These are phyloP conservation scores for Gallinago jamesoni DNA, from an alignment of 2,113 vertebrate genomes.

Conservation along the genomic window DNA sequence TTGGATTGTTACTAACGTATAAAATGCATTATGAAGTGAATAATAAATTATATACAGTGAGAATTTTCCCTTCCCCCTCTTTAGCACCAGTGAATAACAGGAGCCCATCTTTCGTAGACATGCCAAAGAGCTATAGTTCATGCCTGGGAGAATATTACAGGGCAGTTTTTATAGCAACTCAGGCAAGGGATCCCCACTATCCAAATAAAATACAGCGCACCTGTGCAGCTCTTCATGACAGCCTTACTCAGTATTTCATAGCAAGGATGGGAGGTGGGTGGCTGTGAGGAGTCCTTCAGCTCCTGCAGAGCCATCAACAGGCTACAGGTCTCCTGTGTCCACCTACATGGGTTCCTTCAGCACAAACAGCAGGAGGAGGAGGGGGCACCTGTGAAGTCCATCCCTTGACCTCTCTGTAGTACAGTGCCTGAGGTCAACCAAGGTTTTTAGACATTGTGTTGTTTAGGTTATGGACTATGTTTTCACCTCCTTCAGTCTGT, in stretches of 20 bases:
- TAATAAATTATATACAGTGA: not conserved
- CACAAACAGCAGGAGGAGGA: not conserved
- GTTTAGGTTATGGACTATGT: accelerated
- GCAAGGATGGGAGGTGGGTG: accelerated
- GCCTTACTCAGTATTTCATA: not conserved
- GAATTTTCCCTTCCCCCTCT: not conserved
- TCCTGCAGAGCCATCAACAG: not conserved
- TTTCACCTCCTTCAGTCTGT: not conserved
- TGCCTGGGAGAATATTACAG: not conserved
- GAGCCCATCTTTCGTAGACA: not conserved
- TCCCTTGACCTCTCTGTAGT: not conserved
- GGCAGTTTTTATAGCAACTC: not conserved
- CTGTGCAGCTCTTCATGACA: not conserved
- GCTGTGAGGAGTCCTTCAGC: not conserved
- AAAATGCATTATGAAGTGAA: not conserved
- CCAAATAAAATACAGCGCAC: not conserved
- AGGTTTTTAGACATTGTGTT: not conserved
- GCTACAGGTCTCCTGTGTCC: not conserved
- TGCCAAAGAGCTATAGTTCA: not conserved
- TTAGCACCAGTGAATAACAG: not conserved
- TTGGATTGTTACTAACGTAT: not conserved
- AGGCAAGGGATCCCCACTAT: not conserved
- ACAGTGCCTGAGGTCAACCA: not conserved
- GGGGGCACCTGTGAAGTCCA: not conserved
- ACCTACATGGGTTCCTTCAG: not conserved